Conservation (phyloP, 1,140 invertebrate genomes). For the Colletes gigas region DNA sequence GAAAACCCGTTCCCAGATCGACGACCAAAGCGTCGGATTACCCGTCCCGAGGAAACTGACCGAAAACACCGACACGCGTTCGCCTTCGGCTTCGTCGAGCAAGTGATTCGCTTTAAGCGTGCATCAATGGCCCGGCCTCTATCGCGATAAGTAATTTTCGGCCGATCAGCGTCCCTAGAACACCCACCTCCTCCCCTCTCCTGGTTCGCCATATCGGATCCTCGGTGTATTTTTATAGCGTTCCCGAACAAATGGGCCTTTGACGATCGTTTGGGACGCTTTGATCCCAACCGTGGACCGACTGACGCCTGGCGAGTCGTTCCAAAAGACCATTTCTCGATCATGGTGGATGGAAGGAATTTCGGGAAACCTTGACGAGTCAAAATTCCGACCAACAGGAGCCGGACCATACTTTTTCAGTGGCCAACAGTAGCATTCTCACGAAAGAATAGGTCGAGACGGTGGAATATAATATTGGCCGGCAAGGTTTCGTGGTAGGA, state of each 20-base stretch:
- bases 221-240: not conserved
- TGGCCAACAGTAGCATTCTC: too few relatives aligned
- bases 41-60: slow-evolving; percentile 54
- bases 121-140: slow-evolving; percentile 47
- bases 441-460: too few relatives aligned
- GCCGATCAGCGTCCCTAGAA: slow-evolving; percentile 9
- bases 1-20: slow-evolving; percentile 39
- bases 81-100: slow-evolving; percentile 56
- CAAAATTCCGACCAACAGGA: too few relatives aligned
- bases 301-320: too few relatives aligned
- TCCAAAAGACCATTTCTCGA: too few relatives aligned
- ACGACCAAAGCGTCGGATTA: slow-evolving; percentile 39
- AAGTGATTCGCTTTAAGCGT: slow-evolving; percentile 58
- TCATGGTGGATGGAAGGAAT: too few relatives aligned
- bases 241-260: not conserved
- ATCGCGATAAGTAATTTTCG: slow-evolving; percentile 40
- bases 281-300: not conserved
- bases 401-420: too few relatives aligned
- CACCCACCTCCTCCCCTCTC: not conserved
- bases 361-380: too few relatives aligned
- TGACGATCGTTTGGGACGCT: not conserved
- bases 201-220: too few relatives aligned
- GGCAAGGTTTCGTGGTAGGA: too few relatives aligned
- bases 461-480: too few relatives aligned
- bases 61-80: slow-evolving; percentile 60